Evolutionary conservation across 2,888 invertebrate species (phyloP), one percentile per base, ranked within the genome.

Genomic region (Harpalus rubripes): DNA sequence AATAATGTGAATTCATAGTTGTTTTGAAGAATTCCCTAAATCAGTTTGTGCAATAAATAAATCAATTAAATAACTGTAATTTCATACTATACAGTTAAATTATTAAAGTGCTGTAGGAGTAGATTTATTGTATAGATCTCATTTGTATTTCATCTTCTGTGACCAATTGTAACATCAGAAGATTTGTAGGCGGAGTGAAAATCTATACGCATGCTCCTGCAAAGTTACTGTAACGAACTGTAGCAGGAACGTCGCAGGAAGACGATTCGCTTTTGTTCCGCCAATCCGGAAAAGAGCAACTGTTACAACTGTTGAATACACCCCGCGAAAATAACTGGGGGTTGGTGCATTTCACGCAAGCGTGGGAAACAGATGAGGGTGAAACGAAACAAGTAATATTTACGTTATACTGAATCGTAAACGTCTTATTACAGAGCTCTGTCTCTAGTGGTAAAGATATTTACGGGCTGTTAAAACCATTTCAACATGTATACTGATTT

Each of bases 261-360:
- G 82, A 82, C 72, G 82, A 82, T 82, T 82, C 82, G 82, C 41
- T 44, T 52, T 15, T 72, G 56, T 82, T 82, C 56, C 82, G 56
- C 82, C 82, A 82, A 82, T 82, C 82, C 56, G 68, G 52, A 22
- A 41, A 32, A 58, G 39, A 18, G 82, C 16, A 72, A 82, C 82
- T 82, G 82, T 82, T 82, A 72, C 82, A 82, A 81, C 44, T 12
- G 44, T 52, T 52, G 44, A 52, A 52, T 52, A 52, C 8, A 8
- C 12, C 10, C 44, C 10, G 44, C 10, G 44, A 52, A 52, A 52
- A 12, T 12, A 52, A 12, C 44, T 12, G 44, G 10, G 44, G 44
- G 44, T 52, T 52, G 44, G 44, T 52, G 12, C 10, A 3, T 52
- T 6, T 52, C 44, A 52, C 44, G 44, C 44, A 52, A 52, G 44